These are phyloP conservation scores for Pelobates cultripes DNA, from an alignment of 2,797 vertebrate genomes.

Conservation along the genomic window DNA sequence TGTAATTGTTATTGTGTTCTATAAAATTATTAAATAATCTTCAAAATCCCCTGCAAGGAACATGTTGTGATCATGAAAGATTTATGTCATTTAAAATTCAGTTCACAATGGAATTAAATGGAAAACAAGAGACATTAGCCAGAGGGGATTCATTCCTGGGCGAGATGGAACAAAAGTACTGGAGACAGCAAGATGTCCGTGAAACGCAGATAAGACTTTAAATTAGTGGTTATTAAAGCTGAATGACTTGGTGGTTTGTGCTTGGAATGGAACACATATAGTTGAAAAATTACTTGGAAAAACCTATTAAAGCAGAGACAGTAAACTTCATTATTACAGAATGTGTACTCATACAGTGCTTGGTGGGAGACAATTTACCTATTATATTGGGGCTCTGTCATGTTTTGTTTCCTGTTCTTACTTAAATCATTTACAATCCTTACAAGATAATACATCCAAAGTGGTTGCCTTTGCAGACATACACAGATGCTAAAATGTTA, in stretches of 20 bases:
- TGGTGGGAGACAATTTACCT: too few relatives aligned
- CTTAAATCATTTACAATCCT: too few relatives aligned
- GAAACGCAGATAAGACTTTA: conserved; percentile 46
- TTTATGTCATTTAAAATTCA: conserved; percentile 22
- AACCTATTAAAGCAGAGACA: conserved; percentile 42
- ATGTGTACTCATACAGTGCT: not conserved
- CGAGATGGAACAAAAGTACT: conserved; percentile 39
- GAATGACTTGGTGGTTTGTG: conserved; percentile 30
- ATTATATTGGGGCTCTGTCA: too few relatives aligned
- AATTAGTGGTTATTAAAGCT: conserved; percentile 31
- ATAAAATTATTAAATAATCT: conserved; percentile 12
- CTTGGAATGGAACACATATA: conserved; percentile 4
- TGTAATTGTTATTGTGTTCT: conserved; percentile 21
- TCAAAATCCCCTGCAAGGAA: conserved; percentile 7
- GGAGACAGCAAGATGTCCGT: conserved; percentile 31
- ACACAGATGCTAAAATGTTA: too few relatives aligned
- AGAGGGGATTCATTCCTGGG: conserved; percentile 44
- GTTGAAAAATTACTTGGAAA: conserved; percentile 19
- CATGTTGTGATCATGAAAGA: conserved; percentile 36
- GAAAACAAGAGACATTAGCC: conserved; percentile 29
- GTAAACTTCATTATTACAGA: conserved; percentile 8
- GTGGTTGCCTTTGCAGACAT: too few relatives aligned
- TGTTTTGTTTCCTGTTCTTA: too few relatives aligned
- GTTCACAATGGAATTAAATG: conserved; percentile 16
- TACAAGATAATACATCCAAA: too few relatives aligned